Base-by-base conservation (phyloP, 2,113 vertebrate species). In the Excalfactoria chinensis region DNA sequence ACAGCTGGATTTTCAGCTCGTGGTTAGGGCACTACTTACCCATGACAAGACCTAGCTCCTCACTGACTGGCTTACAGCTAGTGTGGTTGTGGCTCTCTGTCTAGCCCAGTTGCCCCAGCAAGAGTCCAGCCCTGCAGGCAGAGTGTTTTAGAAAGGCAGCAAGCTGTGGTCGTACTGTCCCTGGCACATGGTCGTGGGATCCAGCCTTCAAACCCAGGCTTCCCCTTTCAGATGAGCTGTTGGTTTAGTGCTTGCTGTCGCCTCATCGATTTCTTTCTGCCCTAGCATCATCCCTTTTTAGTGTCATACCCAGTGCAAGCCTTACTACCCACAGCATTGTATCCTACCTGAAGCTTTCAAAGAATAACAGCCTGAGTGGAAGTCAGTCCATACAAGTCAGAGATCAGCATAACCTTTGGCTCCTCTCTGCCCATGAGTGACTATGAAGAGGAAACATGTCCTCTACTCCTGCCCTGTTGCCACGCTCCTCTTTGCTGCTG, bases 401-500 rank as follows among this genome's bases (percentile, higher is more conserved):
- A 87, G 46, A 84, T 85, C 56, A 69, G 21, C 3, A 5, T 63
- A 89, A 75, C 68, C 34, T 58, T 93, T 89, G 64, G 44, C 83
- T 51, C n/a, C 37, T 90, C 83, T 88, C 69, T 87, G 49, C 75
- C 91, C 5, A 2, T 56, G 49, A 81, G 55, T 13, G 7, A 28
- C 88, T 88, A 60, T 25, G 22, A 88, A 91, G 87, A 86, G 44
- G 32, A 78, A 82, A 91, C 70, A 30, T 60, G 63, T 93, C 55
- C 28, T 67, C 49, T 92, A 73, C 85, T 96, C 83, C 80, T 95
- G 89, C 84, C 71, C 76, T 28, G 20, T 28, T 70, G 15, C 62
- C 76, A 37, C 62, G 79, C 48, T 62, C 15, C 66, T 70, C 76
- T 68, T 88, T 93, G 88, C 83, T 81, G 87, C 79, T 81, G 77